Evolutionary conservation across 2,797 vertebrate genomes (phyloP).

Genomic region (Darevskia mixta): DNA sequence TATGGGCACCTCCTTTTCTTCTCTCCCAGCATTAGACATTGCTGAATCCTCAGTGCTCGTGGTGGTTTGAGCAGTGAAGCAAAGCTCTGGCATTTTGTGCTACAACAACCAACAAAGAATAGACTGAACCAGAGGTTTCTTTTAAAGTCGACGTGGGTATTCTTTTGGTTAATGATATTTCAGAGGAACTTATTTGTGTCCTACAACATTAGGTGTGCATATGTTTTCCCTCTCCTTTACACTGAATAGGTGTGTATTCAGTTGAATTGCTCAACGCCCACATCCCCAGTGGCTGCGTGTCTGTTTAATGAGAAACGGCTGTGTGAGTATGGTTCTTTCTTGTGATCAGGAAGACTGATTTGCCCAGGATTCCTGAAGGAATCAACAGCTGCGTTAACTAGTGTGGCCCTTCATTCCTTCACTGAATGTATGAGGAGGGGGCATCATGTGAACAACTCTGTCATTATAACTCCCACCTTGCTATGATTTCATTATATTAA

Average conservation of each 20-base stretch:
- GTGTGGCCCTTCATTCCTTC: too few species aligned
- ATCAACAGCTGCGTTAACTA: too few species aligned
- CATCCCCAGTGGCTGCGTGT: not conserved
- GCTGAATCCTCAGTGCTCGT: too few species aligned
- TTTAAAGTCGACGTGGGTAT: too few species aligned
- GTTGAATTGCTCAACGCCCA: not conserved
- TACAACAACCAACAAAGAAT: too few species aligned
- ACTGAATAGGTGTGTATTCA: not conserved
- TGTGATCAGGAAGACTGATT: not conserved
- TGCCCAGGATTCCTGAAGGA: not conserved
- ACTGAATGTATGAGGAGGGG: too few species aligned
- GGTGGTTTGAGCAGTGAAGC: too few species aligned
- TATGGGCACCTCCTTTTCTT: too few species aligned
- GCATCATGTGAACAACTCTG: not conserved
- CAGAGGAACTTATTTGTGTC: not conserved
- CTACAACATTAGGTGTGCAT: not conserved
- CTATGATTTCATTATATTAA: not conserved
- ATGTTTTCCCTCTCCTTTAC: not conserved
- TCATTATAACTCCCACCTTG: not conserved
- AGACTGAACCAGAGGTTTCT: too few species aligned
- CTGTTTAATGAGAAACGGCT: not conserved
- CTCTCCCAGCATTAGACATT: too few species aligned
- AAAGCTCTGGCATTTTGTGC: too few species aligned
- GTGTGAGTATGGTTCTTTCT: not conserved
- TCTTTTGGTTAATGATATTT: too few species aligned